Base-by-base conservation (phyloP, 2,888 invertebrate species). In the Disparrhopalites patrizii region DNA sequence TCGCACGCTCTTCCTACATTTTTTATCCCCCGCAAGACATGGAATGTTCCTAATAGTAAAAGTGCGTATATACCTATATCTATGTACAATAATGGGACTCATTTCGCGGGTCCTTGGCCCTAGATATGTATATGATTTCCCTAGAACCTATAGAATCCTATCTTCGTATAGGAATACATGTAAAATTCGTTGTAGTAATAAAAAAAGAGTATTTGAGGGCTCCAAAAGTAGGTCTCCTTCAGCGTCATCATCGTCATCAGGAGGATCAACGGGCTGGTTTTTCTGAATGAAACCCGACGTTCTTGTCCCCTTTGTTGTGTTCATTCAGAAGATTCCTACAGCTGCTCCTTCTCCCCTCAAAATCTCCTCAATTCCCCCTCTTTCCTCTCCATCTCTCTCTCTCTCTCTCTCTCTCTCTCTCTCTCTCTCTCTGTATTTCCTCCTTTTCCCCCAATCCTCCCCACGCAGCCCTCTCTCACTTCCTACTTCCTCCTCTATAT, bases 241-340 rank as follows among this genome's bases (percentile, higher is more conserved):
- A n/a, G n/a, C n/a, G n/a, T n/a, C n/a, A n/a, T n/a, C n/a, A n/a
- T 47, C 47, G 47, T 47, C 47, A 47, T 47, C 23, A 47, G 47
- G 47, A 20, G 20, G 47, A 25, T 47, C 47, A 47, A 23, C 23
- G 25, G 47, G 47, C 47, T 47, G 47, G 47, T 47, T 36, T n/a
- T n/a, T 47, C 7, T 47, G 47, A 47, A 47, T 47, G 47, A 47
- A 47, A 47, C 47, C 47, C 47, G 47, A 20, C 47, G 47, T 47
- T 47, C n/a, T n/a, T n/a, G n/a, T n/a, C n/a, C n/a, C n/a, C n/a
- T n/a, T n/a, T n/a, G n/a, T n/a, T n/a, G n/a, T n/a, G n/a, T n/a
- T n/a, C n/a, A n/a, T n/a, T n/a, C n/a, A n/a, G n/a, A n/a, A n/a
- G n/a, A n/a, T n/a, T n/a, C n/a, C n/a, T n/a, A n/a, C 47, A 33